Evolutionary conservation across 2,113 vertebrate species (phyloP).

Genomic region (Erythrocercus mccallii): DNA sequence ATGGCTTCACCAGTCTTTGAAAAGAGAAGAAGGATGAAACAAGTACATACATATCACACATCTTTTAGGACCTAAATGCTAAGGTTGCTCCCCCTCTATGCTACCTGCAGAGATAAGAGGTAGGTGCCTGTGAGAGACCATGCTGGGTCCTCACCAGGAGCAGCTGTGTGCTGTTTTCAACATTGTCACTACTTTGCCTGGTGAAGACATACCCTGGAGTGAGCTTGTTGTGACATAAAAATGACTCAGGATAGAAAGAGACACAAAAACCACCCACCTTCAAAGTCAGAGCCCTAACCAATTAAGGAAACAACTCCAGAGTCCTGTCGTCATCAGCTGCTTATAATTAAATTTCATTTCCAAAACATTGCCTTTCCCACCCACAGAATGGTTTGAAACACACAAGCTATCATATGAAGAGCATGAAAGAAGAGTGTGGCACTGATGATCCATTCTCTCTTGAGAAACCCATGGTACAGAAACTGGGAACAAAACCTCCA

Average conservation of each 20-base stretch:
- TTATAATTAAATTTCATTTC: background rate
- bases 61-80: background rate
- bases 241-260: constrained; percentile 20
- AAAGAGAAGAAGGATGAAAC: background rate
- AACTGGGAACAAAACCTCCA: background rate
- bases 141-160: background rate
- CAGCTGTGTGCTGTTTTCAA: background rate
- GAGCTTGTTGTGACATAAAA: background rate
- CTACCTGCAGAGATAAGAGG: background rate
- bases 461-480: background rate
- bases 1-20: background rate
- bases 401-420: background rate
- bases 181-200: background rate
- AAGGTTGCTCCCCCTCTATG: background rate
- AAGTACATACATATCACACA: background rate
- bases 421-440: background rate
- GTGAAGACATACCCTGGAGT: background rate
- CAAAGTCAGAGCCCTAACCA: background rate
- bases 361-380: background rate
- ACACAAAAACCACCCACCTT: background rate
- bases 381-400: background rate
- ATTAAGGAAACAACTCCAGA: background rate
- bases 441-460: background rate
- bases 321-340: background rate
- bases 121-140: background rate